phyloP scores from a whole-genome alignment of 37 sponge, comb jelly and placozoan species.

The Oscarella lobularis region DNA sequence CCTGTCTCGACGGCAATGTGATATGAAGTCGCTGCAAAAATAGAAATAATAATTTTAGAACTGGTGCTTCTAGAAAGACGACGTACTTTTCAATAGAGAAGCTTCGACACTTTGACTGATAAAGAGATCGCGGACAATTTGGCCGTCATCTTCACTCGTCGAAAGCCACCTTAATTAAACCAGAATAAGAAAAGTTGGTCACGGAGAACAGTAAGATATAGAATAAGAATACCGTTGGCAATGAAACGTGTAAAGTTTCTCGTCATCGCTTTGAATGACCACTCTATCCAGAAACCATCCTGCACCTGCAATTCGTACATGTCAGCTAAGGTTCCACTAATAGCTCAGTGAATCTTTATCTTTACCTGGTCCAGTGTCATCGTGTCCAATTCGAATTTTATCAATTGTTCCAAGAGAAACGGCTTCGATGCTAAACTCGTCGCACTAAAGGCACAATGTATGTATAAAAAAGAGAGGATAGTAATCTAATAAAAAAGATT shows the following conservation, averaged over 20 bases:
- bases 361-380: neutral
- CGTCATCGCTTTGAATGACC: neutral
- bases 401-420: neutral
- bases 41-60: too few species aligned
- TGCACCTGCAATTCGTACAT: neutral
- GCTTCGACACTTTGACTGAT: neutral
- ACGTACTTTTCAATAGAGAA: neutral
- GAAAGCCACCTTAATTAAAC: constrained; percentile 3
- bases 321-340: neutral
- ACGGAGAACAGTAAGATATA: too few species aligned
- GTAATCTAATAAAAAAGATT: constrained; percentile 25
- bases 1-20: constrained; percentile 29
- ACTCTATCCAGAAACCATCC: neutral
- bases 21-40: neutral
- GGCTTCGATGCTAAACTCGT: neutral
- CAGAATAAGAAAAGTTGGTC: neutral
- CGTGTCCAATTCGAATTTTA: neutral
- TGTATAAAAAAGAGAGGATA: neutral
- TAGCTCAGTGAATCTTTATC: too few species aligned
- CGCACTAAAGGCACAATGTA: neutral
- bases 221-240: constrained; percentile 50
- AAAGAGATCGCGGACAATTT: neutral
- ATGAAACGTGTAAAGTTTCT: constrained; percentile 32
- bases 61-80: too few species aligned
- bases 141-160: neutral